Base-by-base conservation (phyloP, 2,888 invertebrate species). In the Abrostola triplasia region DNA sequence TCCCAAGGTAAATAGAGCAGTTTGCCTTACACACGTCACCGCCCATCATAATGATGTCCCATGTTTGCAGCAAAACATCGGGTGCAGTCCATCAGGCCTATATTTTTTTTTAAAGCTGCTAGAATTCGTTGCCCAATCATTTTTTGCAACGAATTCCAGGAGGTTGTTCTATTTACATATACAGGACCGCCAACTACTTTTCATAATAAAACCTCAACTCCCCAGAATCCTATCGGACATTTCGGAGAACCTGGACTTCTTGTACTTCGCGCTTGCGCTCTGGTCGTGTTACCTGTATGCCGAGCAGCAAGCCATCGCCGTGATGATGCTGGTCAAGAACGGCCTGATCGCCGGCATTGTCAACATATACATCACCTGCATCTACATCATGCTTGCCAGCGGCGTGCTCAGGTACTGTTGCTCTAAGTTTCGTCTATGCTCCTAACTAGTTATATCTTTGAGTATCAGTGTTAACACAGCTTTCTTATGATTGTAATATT, bases 201-300 rank as follows among this genome's bases (percentile, higher is more conserved):
- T 0, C 6, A 7, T 36, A 35, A n/a, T 2, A 49, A 0, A 35
- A 6, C 49, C 6, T 40, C 0, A 42, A 13, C 55, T 54, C 77
- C 83, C n/a, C 84, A 96, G 96, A 52, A 92, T 96, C 69, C 87
- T 96, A 12, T 95, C 95, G 2, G 94, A 95, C 59, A 92, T 96
- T 71, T 87, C 94, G 0, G 93, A 95, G 48, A 92, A 92, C 37
- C 48, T 95, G 67, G 96, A 96, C 79, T 97, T 96, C 91, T 83
- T 96, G 0, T 96, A 96, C 82, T 96, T 97, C 81, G 94, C 96
- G 6, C 93, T 97, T 5, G 95, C 97, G 0, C 92, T 98, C 10
- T 98, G 98, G 97, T 97, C 98, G 0, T 97, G 98, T 85, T 98
- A 97, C 89, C 95, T 97, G 0, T 96, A 98, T 79, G 96, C 97